Conservation (phyloP, 92 coral and sea anemone species). For the Actinostola sp. region DNA sequence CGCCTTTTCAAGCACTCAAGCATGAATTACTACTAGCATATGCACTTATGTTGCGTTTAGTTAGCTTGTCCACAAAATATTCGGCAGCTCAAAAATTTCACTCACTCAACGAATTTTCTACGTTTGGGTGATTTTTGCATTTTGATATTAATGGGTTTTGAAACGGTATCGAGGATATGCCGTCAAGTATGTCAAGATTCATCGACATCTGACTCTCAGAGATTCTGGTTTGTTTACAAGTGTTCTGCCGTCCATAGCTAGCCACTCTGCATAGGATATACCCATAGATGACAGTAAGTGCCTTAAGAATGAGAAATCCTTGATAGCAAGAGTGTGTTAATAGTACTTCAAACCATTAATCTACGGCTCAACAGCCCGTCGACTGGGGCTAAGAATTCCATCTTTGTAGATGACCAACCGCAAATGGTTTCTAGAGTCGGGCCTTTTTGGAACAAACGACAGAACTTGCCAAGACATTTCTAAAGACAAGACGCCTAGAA, state of each 20-base stretch:
- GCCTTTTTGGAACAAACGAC: too few species aligned
- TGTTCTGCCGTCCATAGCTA: conserved; percentile 30
- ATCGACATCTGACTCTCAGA: conserved; percentile 38
- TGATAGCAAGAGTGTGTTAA: conserved; percentile 42
- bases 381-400: neutral
- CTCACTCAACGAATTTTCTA: conserved; percentile 4
- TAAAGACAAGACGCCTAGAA: conserved; percentile 13
- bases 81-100: conserved; percentile 19
- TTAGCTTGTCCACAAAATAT: conserved; percentile 29
- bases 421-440: too few species aligned
- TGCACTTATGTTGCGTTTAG: conserved; percentile 6
- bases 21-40: too few species aligned
- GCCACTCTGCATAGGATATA: conserved; percentile 17
- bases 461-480: too few species aligned
- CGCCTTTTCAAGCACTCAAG: conserved; percentile 6
- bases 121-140: conserved; percentile 17
- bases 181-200: conserved; percentile 35
- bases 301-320: conserved; percentile 33
- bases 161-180: conserved; percentile 32
- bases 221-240: conserved; percentile 38
- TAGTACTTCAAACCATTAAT: conserved; percentile 38
- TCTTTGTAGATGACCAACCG: neutral
- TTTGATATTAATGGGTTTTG: conserved; percentile 24
- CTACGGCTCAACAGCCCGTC: conserved; percentile 18
- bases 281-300: conserved; percentile 27